Evolutionary conservation across 2,888 invertebrate genomes (phyloP), one percentile per base, ranked within the genome.

Genomic region (Hyposoter didymator): DNA sequence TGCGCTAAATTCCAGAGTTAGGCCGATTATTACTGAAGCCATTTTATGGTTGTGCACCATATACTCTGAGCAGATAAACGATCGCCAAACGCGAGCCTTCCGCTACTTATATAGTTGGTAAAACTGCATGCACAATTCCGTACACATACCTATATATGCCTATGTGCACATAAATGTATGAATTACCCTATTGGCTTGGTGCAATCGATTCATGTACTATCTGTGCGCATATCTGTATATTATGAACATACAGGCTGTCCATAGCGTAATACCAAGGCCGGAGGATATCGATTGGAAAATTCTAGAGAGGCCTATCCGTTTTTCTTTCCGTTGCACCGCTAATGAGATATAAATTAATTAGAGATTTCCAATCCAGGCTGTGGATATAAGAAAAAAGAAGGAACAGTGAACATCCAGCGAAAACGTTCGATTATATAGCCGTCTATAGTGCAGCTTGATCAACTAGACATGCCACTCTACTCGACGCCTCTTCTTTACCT

Each of bases 1-100:
- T 22, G 52, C 78, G 74, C 72, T 10, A 64, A 59, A 64, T 49
- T 45, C 62, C 59, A 10, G 72, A 76, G 32, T 84, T 76, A 64
- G 82, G 78, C 70, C 87, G 85, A 87, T 88, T 88, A 88, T 88
- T 87, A 84, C 87, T 82, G 75, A 84, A 72, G 67, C 73, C 74
- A 76, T 85, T 88, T 88, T 88, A 88, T 82, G 85, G 70, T n/a
- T 66, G 66, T 84, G 75, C 76, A 85, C 82, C 88, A 67, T 87
- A 87, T 87, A 85, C 80, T 83, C 83, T 67, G 45, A 32, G 67
- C 35, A 52, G 59, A 80, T 74, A 82, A 75, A 82, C 84, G 82
- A 69, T 81, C 66, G 55, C 73, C 82, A 69, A 75, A 85, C 52
- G 73, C 74, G 64, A 69, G 78, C 76, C 85, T 85, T 83, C 80